These are phyloP conservation scores for Lamproptera curius DNA, from an alignment of 2,888 invertebrate species.

Conservation along the genomic window DNA sequence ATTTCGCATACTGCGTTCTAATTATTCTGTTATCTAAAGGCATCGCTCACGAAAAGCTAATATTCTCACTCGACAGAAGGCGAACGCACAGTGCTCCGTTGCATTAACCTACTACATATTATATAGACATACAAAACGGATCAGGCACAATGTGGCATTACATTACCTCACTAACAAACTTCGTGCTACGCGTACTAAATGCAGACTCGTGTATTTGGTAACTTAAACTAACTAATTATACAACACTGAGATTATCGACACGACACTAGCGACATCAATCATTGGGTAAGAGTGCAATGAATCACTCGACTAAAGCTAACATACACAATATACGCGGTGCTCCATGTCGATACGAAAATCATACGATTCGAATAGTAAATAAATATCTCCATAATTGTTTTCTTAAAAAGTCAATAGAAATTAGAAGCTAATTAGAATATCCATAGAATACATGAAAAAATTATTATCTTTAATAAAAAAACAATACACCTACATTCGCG, in stretches of 20 bases:
- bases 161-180: conserved; percentile 32
- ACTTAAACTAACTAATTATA: conserved; percentile 52
- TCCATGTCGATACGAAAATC: conserved; percentile 5
- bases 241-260: conserved; percentile 45
- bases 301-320: conserved; percentile 1
- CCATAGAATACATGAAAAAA: conserved; percentile 46
- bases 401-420: conserved; percentile 35
- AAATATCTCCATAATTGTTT: conserved; percentile 31
- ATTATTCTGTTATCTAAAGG: too few relatives aligned
- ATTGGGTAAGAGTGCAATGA: conserved; percentile 2
- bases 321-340: background rate
- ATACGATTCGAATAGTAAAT: conserved; percentile 32
- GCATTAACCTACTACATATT: conserved; percentile 33
- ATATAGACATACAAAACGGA: conserved; percentile 44
- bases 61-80: conserved; percentile 35
- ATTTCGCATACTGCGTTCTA: conserved; percentile 6
- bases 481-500: conserved; percentile 41
- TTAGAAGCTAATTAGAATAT: conserved; percentile 40
- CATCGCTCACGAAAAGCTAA: too few relatives aligned
- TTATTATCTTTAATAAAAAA: conserved; percentile 38
- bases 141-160: conserved; percentile 67
- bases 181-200: conserved; percentile 61
- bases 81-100: conserved; percentile 42
- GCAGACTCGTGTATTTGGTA: conserved; percentile 61
- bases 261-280: conserved; percentile 24